A percentile compares a stretch with the other conserved stretches of the same genome.
phyloP scores from a whole-genome alignment of 2,888 invertebrate genomes.

The Dromius quadrimaculatus region DNA sequence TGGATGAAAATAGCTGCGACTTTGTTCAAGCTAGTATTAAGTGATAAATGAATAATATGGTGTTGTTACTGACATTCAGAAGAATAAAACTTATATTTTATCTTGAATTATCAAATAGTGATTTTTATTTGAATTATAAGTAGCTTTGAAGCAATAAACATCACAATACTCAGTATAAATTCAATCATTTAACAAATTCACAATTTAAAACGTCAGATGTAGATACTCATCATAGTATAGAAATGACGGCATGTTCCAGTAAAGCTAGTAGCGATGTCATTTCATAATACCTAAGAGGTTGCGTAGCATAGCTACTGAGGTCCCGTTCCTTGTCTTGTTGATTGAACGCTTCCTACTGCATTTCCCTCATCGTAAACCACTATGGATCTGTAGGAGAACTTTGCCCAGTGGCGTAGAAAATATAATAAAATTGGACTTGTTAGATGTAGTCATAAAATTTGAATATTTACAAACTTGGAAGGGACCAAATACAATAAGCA shows the following conservation, averaged over 20 bases:
- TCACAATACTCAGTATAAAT: too few species aligned
- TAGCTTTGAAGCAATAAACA: too few species aligned
- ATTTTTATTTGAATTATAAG: too few species aligned
- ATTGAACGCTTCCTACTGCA: slow-evolving; percentile 59
- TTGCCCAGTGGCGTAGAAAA: slow-evolving; percentile 13
- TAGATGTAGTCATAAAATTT: slow-evolving; percentile 22
- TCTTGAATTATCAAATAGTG: too few species aligned
- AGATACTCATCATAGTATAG: slow-evolving; percentile 36
- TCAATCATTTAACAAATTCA: slow-evolving; percentile 32
- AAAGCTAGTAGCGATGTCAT: slow-evolving; percentile 33
- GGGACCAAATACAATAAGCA: too few species aligned
- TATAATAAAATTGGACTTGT: slow-evolving; percentile 5
- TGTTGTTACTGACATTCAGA: too few species aligned
- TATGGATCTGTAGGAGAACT: background rate
- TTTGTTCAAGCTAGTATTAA: too few species aligned
- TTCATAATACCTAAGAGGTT: slow-evolving; percentile 37
- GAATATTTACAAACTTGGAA: slow-evolving; percentile 9
- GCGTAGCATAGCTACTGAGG: background rate
- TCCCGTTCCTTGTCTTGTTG: slow-evolving; percentile 58
- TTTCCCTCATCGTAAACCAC: slow-evolving; percentile 52
- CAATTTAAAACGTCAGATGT: slow-evolving; percentile 15
- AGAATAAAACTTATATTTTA: too few species aligned
- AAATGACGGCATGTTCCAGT: slow-evolving; percentile 42
- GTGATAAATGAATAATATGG: too few species aligned
- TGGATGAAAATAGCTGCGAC: too few species aligned